Base-by-base conservation (phyloP, 2,113 vertebrate genomes). In the Xiphorhynchus elegans region DNA sequence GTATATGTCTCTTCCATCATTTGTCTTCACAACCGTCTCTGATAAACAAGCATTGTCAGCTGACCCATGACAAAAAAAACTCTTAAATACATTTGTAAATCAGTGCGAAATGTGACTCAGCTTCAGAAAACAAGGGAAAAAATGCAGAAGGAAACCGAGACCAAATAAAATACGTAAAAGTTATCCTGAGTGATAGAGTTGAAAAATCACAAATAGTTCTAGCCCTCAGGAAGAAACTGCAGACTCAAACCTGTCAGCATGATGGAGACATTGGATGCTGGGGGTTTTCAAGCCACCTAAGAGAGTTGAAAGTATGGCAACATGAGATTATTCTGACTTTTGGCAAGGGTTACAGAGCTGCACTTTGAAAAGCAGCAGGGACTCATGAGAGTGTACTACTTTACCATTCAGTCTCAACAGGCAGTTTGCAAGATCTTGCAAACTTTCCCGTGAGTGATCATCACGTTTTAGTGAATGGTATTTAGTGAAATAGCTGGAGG, bases 281-380 rank as follows among this genome's bases (percentile, higher is more conserved):
- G 0, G 2, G 16, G 52, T 92, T 92, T 92, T 77, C 84, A 92
- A 96, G 82, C 72, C 88, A 87, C 28, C 56, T 84, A 52, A 86
- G 68, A 90, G n/a, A 87, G 49, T 74, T 66, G 75, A 75, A 92
- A 87, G 76, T 53, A 50, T 75, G 53, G 68, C 69, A 92, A 84
- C 44, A 58, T 81, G 86, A 89, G 90, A 94, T 94, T 90, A 78
- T 82, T 84, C 88, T 89, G 90, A 92, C 47, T 95, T 90, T 87
- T 93, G 72, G 79, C 62, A 92, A 87, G 47, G 62, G 83, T 87
- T 95, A 92, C 60, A 81, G 79, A 92, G 64, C 52, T 82, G 69
- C 47, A 44, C 79, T 96, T 92, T 81, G 76, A 84, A 96, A 96
- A 93, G 56, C 85, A 95, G 83, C 88, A 91, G 96, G 80, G 76